phyloP scores from a whole-genome alignment of 1,140 invertebrate species.

The Lepidurus packardi region DNA sequence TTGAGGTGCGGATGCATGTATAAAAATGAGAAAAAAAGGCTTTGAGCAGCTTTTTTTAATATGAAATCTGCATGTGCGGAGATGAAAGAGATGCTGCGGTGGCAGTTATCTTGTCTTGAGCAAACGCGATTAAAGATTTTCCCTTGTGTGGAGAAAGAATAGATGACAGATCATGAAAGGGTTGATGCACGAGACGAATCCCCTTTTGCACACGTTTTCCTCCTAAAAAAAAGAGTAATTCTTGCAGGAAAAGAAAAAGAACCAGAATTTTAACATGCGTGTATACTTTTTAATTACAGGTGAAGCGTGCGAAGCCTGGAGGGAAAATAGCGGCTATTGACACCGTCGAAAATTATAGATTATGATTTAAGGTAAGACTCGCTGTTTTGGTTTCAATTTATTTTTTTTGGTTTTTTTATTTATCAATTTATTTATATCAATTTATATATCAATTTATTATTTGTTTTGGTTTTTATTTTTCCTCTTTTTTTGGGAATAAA shows the following conservation, averaged over 20 bases:
- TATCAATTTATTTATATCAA: too few species aligned
- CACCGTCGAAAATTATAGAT: not conserved
- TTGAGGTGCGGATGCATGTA: not conserved
- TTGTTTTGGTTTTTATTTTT: too few species aligned
- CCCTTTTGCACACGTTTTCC: not conserved
- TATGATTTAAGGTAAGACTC: constrained; percentile 3
- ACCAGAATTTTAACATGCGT: not conserved
- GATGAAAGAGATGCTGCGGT: constrained; percentile 10
- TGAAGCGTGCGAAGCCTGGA: not conserved
- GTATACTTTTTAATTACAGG: constrained; percentile 3
- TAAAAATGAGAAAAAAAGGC: not conserved
- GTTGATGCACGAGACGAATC: not conserved
- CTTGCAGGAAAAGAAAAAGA: not conserved
- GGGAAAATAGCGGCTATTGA: not conserved
- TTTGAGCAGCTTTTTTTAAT: not conserved
- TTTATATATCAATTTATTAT: too few species aligned
- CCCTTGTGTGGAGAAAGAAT: not conserved
- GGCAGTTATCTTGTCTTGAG: constrained; percentile 4
- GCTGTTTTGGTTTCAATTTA: too few species aligned
- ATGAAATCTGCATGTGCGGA: not conserved
- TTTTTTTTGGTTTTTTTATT: too few species aligned
- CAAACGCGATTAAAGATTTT: constrained; percentile 4
- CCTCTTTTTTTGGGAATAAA: too few species aligned
- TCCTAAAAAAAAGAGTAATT: not conserved
- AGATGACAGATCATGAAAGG: constrained; percentile 9